Base-by-base conservation (phyloP, 2,888 invertebrate species). In the Labia minor region DNA sequence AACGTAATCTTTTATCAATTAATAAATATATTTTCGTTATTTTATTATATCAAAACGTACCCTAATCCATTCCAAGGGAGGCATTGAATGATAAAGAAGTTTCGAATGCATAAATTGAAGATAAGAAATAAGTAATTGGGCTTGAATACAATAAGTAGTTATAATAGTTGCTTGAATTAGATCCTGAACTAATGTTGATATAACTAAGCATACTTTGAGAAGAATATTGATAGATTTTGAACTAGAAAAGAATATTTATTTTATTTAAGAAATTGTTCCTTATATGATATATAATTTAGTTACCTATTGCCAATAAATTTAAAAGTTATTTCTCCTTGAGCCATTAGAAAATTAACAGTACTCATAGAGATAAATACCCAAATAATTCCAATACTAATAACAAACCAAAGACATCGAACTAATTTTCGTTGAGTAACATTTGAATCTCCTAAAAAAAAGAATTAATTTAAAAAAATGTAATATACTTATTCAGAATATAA, bases 101-200 rank as follows among this genome's bases (percentile, higher is more conserved):
- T 89, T 86, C 65, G 86, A 86, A 71, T 85, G 84, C 21, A 91
- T 78, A 73, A 88, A 88, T 73, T 85, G 82, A 64, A 91, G 80
- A 74, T 90, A 90, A 0, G 87, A 86, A 69, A 86, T 85, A 70
- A 92, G 75, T 67, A 92, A 78, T 76, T 90, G 89, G 64, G 88
- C 89, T 79, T 92, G 90, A 19, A 92, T 81, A 72, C 90, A 90
- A 76, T 91, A 92, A 76, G 88, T 90, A 26, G 88, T 87, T 70
- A 91, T 84, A 66, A 91, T 85, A 1, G 90, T 87, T n/a, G 89
- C 88, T 77, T 91, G 90, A 66, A 91, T 86, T 77, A 89, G 85
- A 75, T 92, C 90, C 74, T 91, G 90, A 77, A 86, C 85, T 68
- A 89, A 76, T 10, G 90, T 88, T 70, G 87, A 86, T 61, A 85